Evolutionary conservation across 2,888 invertebrate genomes (phyloP).

Genomic region (Frankliniella fusca): DNA sequence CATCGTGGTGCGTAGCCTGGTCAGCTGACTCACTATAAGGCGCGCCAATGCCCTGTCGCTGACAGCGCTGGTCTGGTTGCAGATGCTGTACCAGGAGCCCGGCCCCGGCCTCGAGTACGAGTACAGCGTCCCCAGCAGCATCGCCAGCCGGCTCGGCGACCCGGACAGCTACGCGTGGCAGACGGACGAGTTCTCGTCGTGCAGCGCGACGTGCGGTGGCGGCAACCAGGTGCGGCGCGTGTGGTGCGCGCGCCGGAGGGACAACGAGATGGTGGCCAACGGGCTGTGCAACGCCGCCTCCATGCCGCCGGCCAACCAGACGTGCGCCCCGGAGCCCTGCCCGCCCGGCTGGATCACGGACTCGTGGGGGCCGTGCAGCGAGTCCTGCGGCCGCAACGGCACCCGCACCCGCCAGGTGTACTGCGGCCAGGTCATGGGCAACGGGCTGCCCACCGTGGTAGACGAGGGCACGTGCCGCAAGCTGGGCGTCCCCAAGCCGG

Average conservation of each 20-base stretch:
- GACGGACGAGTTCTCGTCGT: slow-evolving; percentile 69
- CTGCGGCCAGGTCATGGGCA: slow-evolving; percentile 74
- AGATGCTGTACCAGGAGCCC: slow-evolving; percentile 76
- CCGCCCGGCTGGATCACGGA: slow-evolving; percentile 74
- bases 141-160: slow-evolving; percentile 58
- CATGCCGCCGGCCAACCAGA: slow-evolving; percentile 65
- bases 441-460: slow-evolving; percentile 67
- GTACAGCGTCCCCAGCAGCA: slow-evolving; percentile 77
- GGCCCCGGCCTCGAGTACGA: slow-evolving; percentile 85
- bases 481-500: slow-evolving; percentile 64
- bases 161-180: slow-evolving; percentile 81
- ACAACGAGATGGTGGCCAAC: slow-evolving; percentile 66
- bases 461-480: slow-evolving; percentile 70
- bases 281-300: slow-evolving; percentile 72
- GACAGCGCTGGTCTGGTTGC: slow-evolving; percentile 39
- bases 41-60: not conserved
- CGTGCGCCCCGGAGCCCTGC: slow-evolving; percentile 73
- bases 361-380: slow-evolving; percentile 77
- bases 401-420: slow-evolving; percentile 62
- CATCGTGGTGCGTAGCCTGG: slow-evolving; percentile 62
- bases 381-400: slow-evolving; percentile 74
- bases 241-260: slow-evolving; percentile 71
- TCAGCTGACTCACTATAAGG: too few relatives aligned
- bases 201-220: slow-evolving; percentile 85
- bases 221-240: slow-evolving; percentile 75